Conservation (phyloP, 2,888 invertebrate species). For the Lepidonotus clava region DNA sequence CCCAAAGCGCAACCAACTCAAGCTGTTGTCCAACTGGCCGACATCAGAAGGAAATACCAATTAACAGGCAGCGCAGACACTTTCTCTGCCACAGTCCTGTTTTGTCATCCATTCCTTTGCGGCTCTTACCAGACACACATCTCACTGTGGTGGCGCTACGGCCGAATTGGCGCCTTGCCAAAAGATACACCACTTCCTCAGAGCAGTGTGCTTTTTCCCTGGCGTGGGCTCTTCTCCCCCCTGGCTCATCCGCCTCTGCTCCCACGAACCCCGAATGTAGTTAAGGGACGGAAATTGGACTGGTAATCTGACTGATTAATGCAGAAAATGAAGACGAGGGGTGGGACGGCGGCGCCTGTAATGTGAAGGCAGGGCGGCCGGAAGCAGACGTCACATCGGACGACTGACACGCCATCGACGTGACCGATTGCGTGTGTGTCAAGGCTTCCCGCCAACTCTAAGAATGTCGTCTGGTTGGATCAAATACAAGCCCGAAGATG, state of each 20-base stretch:
- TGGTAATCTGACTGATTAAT: conserved; percentile 46
- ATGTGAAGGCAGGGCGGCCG: not conserved
- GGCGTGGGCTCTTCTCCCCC: no score
- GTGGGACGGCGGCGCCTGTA: not conserved
- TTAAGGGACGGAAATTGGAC: conserved; percentile 49
- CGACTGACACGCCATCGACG: not conserved
- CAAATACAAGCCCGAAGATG: not conserved
- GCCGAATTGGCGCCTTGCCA: conserved; percentile 25
- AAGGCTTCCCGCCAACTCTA: not conserved
- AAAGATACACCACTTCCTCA: conserved; percentile 34
- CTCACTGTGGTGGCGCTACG: not conserved
- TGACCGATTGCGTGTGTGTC: conserved; percentile 35
- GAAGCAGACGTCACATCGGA: conserved; percentile 20
- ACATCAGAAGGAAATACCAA: conserved; percentile 43
- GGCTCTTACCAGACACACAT: not conserved
- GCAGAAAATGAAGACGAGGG: conserved; percentile 46
- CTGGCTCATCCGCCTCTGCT: not conserved
- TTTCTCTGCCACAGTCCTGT: not conserved
- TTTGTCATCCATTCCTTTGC: not conserved
- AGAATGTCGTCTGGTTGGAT: not conserved
- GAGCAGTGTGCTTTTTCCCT: not conserved
- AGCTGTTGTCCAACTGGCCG: conserved; percentile 15
- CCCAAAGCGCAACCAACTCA: no score
- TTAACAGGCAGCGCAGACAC: conserved; percentile 28
- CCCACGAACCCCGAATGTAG: conserved; percentile 42